Evolutionary conservation across 2,888 invertebrate genomes (phyloP).

Genomic region (Melanargia galathea): DNA sequence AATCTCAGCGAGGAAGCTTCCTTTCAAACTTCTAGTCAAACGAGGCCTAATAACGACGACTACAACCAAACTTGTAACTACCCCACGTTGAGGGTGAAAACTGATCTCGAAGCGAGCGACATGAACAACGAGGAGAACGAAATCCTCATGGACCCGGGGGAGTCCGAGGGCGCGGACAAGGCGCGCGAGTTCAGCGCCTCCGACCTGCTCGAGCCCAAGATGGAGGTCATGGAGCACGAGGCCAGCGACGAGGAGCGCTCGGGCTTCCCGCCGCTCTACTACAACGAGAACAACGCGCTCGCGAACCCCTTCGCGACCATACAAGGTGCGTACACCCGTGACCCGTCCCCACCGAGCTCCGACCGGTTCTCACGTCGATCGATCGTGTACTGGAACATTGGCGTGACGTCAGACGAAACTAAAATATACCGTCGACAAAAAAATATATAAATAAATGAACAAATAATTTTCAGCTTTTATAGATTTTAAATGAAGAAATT

Average conservation of each 20-base stretch:
- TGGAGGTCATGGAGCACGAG: constrained; percentile 87
- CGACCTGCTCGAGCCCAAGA: constrained; percentile 84
- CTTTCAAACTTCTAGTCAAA: constrained; percentile 82
- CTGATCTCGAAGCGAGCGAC: constrained; percentile 80
- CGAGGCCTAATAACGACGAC: constrained; percentile 82
- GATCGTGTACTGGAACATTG: no score
- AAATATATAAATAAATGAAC: no score
- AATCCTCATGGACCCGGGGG: constrained; percentile 74
- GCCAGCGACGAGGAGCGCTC: constrained; percentile 86
- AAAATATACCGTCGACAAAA: no score
- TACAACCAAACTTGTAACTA: constrained; percentile 78
- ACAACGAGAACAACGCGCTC: constrained; percentile 71
- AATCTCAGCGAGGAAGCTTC: constrained; percentile 81
- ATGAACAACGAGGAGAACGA: constrained; percentile 78
- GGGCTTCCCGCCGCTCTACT: constrained; percentile 69
- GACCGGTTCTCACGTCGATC: neutral
- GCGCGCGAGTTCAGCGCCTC: constrained; percentile 74
- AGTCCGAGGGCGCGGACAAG: constrained; percentile 68
- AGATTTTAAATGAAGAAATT: no score
- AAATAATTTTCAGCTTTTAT: no score
- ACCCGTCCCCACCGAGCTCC: no score
- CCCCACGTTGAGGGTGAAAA: constrained; percentile 78
- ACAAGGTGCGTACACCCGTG: constrained; percentile 63
- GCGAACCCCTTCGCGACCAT: constrained; percentile 78
- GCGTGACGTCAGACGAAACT: no score